Percentiles rank a stretch among this genome's conserved stretches.
Conservation (phyloP, 2,113 vertebrate genomes). For the Empidonax alnorum region DNA sequence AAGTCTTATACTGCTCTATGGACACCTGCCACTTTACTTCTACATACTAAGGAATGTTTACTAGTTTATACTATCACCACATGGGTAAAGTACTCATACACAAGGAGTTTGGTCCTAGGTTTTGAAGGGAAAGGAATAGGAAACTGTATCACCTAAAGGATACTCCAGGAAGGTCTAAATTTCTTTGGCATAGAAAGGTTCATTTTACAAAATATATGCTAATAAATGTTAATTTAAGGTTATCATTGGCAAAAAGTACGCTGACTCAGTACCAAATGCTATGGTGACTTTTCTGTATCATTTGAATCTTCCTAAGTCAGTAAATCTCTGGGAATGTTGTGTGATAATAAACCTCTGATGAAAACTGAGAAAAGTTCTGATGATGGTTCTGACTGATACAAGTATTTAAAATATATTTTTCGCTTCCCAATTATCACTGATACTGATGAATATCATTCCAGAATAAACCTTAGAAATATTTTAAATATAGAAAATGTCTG, state of each 20-base stretch:
- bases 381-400: neutral
- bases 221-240: neutral
- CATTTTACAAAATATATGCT: neutral
- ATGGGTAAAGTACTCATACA: neutral
- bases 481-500: neutral
- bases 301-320: neutral
- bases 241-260: neutral
- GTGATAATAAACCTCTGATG: neutral
- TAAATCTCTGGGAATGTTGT: neutral
- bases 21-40: neutral
- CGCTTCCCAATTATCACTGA: neutral
- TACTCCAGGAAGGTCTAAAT: neutral
- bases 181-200: neutral
- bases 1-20: neutral
- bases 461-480: neutral
- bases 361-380: neutral
- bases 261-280: neutral
- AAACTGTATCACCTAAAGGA: neutral
- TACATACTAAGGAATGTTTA: neutral
- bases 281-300: neutral
- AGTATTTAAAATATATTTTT: neutral
- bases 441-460: neutral
- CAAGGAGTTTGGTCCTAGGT: rapidly evolving
- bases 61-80: neutral
- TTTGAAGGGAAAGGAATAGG: neutral